These are phyloP conservation scores for Alaudala cheleensis DNA, from an alignment of 2,113 vertebrate species.

Conservation along the genomic window DNA sequence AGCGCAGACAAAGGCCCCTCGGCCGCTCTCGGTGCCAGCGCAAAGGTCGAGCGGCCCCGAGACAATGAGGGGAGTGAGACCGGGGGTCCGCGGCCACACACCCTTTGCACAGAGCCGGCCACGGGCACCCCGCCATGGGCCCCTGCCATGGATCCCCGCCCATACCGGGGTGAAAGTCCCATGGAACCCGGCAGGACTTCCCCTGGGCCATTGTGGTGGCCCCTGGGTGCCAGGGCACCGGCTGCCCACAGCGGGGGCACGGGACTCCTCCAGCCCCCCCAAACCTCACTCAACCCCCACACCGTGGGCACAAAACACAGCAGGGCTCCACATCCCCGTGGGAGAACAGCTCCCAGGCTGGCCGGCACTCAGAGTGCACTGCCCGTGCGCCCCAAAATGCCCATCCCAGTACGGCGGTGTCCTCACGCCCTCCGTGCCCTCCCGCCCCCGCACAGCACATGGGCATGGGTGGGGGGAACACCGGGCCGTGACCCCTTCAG, in stretches of 20 bases:
- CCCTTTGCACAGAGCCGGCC: background rate
- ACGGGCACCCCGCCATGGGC: background rate
- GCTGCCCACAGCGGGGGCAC: constrained; percentile 33
- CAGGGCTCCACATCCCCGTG: too few species aligned
- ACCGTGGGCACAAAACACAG: background rate
- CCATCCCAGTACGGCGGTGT: background rate
- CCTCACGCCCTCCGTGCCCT: background rate
- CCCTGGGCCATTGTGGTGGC: background rate
- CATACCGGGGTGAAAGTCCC: background rate
- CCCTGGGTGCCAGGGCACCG: background rate
- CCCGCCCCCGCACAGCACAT: background rate
- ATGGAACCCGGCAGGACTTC: background rate
- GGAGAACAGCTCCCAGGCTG: background rate
- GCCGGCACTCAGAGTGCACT: background rate
- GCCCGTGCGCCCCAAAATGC: background rate
- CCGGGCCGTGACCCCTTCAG: background rate
- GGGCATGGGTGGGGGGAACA: background rate
- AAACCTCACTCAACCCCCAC: background rate
- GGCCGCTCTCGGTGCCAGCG: background rate
- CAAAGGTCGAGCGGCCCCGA: background rate
- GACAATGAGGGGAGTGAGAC: background rate
- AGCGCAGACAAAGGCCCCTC: constrained; percentile 41
- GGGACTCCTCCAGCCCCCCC: background rate
- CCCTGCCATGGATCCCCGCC: background rate
- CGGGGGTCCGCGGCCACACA: background rate